A percentile compares a stretch with the other conserved stretches of the same genome.
These are phyloP conservation scores for Ecliptopera silaceata DNA, from an alignment of 2,888 invertebrate species.

Conservation along the genomic window DNA sequence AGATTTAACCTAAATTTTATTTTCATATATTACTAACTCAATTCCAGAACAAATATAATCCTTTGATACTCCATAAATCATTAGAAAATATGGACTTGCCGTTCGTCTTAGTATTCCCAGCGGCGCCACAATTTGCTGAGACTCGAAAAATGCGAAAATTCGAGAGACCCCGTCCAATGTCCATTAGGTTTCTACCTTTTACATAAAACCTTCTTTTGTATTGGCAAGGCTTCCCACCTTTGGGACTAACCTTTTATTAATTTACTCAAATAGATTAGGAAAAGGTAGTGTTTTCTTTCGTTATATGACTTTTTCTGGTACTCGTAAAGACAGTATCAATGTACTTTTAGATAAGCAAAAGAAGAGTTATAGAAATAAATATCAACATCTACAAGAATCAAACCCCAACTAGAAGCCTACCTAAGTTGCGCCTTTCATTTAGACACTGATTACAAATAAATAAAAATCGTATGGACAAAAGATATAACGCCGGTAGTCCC, in stretches of 20 bases:
- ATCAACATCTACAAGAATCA: no score
- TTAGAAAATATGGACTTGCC: constrained; percentile 22
- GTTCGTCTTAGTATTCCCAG: constrained; percentile 14
- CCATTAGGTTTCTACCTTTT: constrained; percentile 16
- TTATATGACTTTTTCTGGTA: not conserved
- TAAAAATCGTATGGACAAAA: no score
- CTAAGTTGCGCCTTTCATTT: no score
- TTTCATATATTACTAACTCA: no score
- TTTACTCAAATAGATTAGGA: constrained; percentile 9
- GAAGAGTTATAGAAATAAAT: no score
- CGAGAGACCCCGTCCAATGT: constrained; percentile 3
- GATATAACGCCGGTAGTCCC: no score
- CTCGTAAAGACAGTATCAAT: no score
- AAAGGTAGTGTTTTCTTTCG: constrained; percentile 6
- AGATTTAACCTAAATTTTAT: no score
- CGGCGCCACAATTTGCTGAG: constrained; percentile 21
- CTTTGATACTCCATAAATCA: constrained; percentile 8
- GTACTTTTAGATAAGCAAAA: no score
- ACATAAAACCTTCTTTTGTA: constrained; percentile 13
- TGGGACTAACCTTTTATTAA: constrained; percentile 24
- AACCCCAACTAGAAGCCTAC: no score
- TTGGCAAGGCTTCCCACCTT: constrained; percentile 16
- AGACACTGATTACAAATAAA: no score
- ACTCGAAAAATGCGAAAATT: constrained; percentile 22
- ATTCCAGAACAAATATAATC: not conserved